A percentile compares a stretch with the other conserved stretches of the same genome.
Evolutionary conservation across 2,888 invertebrate species (phyloP).

Genomic region (Empis stercorea): DNA sequence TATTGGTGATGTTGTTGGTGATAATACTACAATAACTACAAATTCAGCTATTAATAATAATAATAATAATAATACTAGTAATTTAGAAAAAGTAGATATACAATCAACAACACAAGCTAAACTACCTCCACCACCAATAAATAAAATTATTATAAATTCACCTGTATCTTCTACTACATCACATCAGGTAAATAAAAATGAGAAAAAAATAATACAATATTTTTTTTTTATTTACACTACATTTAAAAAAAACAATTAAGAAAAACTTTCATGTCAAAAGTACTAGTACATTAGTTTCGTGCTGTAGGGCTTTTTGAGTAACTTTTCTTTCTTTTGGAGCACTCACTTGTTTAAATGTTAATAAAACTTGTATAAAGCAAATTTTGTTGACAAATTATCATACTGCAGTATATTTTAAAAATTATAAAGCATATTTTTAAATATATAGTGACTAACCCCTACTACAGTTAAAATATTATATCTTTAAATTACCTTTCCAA

Average conservation of each 20-base stretch:
- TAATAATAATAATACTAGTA: slow-evolving; percentile 8
- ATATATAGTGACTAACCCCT: too few species aligned
- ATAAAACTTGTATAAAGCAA: too few species aligned
- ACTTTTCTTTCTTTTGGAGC: too few species aligned
- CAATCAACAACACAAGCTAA: slow-evolving; percentile 24
- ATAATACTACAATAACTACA: slow-evolving; percentile 21
- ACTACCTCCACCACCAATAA: slow-evolving; percentile 17
- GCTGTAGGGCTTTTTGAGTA: too few species aligned
- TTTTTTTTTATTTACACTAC: not conserved
- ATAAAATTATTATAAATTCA: not conserved
- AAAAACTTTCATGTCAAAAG: too few species aligned
- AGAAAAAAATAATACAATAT: not conserved
- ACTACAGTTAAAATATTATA: too few species aligned
- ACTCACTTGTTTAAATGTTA: too few species aligned
- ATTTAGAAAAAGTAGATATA: slow-evolving; percentile 13
- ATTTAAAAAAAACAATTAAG: not conserved
- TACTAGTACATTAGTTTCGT: too few species aligned
- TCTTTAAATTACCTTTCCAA: too few species aligned
- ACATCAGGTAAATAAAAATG: not conserved
- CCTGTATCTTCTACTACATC: slow-evolving; percentile 3
- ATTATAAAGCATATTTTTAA: too few species aligned
- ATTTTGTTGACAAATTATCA: too few species aligned
- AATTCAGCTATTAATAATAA: slow-evolving; percentile 19
- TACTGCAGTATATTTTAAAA: too few species aligned
- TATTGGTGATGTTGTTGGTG: slow-evolving; percentile 42